phyloP scores from a whole-genome alignment of 2,888 invertebrate species.

The Eucera pruinosa region DNA sequence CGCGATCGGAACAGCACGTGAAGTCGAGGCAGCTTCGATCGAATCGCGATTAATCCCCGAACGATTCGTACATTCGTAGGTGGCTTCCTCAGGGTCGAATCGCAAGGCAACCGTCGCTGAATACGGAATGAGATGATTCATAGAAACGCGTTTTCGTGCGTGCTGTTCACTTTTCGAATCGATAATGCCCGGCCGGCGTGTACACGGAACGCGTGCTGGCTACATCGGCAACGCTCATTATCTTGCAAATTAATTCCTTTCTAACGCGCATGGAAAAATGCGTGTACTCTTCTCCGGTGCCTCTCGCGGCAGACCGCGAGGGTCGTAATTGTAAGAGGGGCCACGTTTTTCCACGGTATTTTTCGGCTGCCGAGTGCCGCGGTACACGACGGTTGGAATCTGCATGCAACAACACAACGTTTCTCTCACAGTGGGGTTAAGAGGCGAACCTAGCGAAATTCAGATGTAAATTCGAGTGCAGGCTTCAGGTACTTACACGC shows the following conservation, averaged over 20 bases:
- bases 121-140: slow-evolving; percentile 63
- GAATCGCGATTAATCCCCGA: slow-evolving; percentile 25
- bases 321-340: slow-evolving; percentile 53
- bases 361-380: slow-evolving; percentile 24
- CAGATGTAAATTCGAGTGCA: slow-evolving; percentile 7
- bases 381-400: slow-evolving; percentile 28
- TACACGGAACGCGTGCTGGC: slow-evolving; percentile 57
- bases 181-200: slow-evolving; percentile 43
- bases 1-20: not conserved
- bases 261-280: slow-evolving; percentile 51
- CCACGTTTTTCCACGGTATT: slow-evolving; percentile 28
- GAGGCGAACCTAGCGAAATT: slow-evolving; percentile 9
- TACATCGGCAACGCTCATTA: slow-evolving; percentile 61
- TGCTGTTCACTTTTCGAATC: slow-evolving; percentile 60
- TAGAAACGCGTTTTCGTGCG: slow-evolving; percentile 55
- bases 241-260: slow-evolving; percentile 64
- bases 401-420: slow-evolving; percentile 24
- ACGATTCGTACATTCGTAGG: slow-evolving; percentile 39
- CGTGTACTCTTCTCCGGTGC: slow-evolving; percentile 23
- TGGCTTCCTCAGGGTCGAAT: slow-evolving; percentile 56
- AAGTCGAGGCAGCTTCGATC: slow-evolving; percentile 15
- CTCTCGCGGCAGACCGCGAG: slow-evolving; percentile 14
- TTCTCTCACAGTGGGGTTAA: not conserved
- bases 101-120: slow-evolving; percentile 33
- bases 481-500: not conserved